Evolutionary conservation across 1,140 invertebrate genomes (phyloP), one percentile per base, ranked within the genome.

Genomic region (Teleopsis dalmanni): DNA sequence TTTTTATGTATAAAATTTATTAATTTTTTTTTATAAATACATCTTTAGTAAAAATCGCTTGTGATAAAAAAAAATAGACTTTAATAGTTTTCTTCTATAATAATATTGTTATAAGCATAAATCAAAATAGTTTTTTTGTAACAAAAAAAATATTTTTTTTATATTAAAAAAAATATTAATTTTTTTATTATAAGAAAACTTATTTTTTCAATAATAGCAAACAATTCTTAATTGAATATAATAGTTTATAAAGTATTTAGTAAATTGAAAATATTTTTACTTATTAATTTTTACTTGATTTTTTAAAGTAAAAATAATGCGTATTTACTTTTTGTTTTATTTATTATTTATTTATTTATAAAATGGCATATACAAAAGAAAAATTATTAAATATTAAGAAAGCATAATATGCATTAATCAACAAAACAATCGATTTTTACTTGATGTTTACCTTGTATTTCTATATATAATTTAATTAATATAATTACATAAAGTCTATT

Each of bases 21-120:
- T 13, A 22, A 33, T 14, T 31, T 43, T 42, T 44, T 31, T 33
- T 25, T 43, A n/a, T n/a, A n/a, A n/a, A n/a, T n/a, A n/a, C n/a
- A n/a, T n/a, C n/a, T n/a, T n/a, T n/a, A n/a, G n/a, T n/a, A n/a
- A n/a, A n/a, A n/a, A n/a, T n/a, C n/a, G n/a, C n/a, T n/a, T n/a
- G n/a, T n/a, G n/a, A n/a, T n/a, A n/a, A n/a, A n/a, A n/a, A n/a
- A n/a, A n/a, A n/a, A n/a, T n/a, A n/a, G n/a, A n/a, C n/a, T n/a
- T n/a, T n/a, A n/a, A n/a, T n/a, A n/a, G n/a, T n/a, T n/a, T n/a
- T n/a, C n/a, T n/a, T n/a, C n/a, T n/a, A n/a, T n/a, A n/a, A n/a
- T n/a, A n/a, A n/a, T n/a, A n/a, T n/a, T n/a, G n/a, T n/a, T n/a
- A n/a, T n/a, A 11, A 43, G 33, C 41, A 43, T n/a, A 43, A 43